These are phyloP conservation scores for Danaus plexippus DNA, from an alignment of 1,140 invertebrate species.

Conservation along the genomic window DNA sequence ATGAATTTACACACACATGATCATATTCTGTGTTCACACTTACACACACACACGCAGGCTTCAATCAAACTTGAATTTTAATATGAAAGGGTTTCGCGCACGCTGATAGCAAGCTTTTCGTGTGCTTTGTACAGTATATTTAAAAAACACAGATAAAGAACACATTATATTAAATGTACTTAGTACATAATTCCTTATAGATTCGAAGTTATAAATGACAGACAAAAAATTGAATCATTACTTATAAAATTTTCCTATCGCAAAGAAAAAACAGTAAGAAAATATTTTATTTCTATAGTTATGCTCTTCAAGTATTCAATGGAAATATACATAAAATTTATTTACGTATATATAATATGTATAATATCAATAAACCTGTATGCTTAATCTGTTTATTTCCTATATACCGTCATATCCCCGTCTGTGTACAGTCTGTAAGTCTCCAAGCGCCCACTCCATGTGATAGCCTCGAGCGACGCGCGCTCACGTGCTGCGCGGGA, in stretches of 20 bases:
- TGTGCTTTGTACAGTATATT: slow-evolving; percentile 1
- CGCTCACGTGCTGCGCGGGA: slow-evolving; percentile 56
- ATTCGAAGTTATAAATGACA: no score
- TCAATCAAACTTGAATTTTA: slow-evolving; percentile 43
- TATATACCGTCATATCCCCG: slow-evolving; percentile 40
- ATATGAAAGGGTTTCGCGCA: slow-evolving; percentile 52
- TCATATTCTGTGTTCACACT: slow-evolving; percentile 10
- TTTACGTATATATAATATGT: no score
- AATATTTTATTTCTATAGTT: no score
- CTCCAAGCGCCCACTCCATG: slow-evolving; percentile 53
- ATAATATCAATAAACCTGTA: neutral
- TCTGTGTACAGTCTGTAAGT: slow-evolving; percentile 50
- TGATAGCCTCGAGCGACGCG: slow-evolving; percentile 66
- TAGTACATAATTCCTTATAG: no score
- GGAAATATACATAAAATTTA: no score
- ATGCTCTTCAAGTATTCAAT: no score
- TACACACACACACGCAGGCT: slow-evolving; percentile 35
- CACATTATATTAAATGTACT: no score
- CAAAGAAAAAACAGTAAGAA: no score
- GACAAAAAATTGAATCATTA: no score
- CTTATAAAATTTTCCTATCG: no score
- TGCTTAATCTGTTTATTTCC: slow-evolving; percentile 20
- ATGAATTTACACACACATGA: slow-evolving; percentile 24
- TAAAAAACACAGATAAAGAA: neutral
- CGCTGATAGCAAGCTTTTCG: slow-evolving; percentile 44